Conservation (phyloP, 2,113 vertebrate species). For the Hemicordylus capensis region DNA sequence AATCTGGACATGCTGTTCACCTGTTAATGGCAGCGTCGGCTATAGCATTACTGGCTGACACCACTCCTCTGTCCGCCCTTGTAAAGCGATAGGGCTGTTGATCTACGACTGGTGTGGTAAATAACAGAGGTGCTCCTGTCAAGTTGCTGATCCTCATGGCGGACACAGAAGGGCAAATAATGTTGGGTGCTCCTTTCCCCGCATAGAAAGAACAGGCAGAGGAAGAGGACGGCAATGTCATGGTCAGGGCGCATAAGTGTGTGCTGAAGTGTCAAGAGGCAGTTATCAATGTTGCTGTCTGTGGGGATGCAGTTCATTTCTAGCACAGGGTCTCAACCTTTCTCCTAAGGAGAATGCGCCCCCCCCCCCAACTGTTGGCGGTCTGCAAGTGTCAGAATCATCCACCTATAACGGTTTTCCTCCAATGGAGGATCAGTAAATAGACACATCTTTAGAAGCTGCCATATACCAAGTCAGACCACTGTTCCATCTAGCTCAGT, state of each 20-base stretch:
- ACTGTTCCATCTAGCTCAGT: no score
- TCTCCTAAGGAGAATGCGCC: background rate
- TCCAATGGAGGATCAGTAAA: background rate
- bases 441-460: no score
- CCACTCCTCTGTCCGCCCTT: background rate
- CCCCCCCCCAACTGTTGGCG: background rate
- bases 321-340: background rate
- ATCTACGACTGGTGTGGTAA: background rate
- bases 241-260: slow-evolving; percentile 34
- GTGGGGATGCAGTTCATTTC: background rate
- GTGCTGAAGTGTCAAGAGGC: slow-evolving; percentile 53
- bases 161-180: background rate
- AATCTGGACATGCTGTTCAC: background rate
- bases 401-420: background rate
- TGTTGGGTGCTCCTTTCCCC: background rate
- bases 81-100: background rate
- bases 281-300: background rate
- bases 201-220: background rate
- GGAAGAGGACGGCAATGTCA: slow-evolving; percentile 24
- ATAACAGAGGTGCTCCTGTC: background rate
- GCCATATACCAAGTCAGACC: no score
- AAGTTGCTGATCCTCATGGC: background rate
- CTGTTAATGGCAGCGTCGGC: background rate
- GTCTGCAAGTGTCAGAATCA: background rate
- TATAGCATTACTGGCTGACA: background rate